These are phyloP conservation scores for Liolophura sinensis DNA, from an alignment of 1,140 invertebrate species.

Conservation along the genomic window DNA sequence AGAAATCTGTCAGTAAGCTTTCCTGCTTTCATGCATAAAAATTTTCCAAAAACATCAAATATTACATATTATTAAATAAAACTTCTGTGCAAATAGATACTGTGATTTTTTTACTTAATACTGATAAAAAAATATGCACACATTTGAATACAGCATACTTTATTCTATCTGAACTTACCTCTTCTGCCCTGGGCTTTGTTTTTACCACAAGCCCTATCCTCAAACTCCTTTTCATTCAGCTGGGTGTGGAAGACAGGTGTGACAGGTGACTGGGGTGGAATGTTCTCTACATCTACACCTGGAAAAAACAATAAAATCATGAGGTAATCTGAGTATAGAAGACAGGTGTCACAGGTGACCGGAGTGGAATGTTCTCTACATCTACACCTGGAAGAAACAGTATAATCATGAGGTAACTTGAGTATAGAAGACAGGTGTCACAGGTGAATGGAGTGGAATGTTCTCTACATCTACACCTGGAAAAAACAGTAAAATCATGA, in stretches of 20 bases:
- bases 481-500: too few species aligned
- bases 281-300: slow-evolving; percentile 1
- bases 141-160: too few species aligned
- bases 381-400: slow-evolving; percentile 2
- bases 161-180: too few species aligned
- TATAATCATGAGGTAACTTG: neutral
- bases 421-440: too few species aligned
- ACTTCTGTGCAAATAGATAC: neutral
- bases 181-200: neutral
- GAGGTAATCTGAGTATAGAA: slow-evolving; percentile 17
- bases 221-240: slow-evolving; percentile 20
- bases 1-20: neutral
- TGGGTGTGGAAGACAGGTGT: slow-evolving; percentile 36
- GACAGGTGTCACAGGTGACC: slow-evolving; percentile 15
- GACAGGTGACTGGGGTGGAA: slow-evolving; percentile 11
- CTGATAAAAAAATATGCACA: too few species aligned
- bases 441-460: too few species aligned
- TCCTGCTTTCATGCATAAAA: too few species aligned
- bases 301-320: too few species aligned
- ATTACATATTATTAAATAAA: too few species aligned
- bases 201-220: slow-evolving; percentile 4
- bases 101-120: too few species aligned
- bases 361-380: neutral
- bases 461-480: too few species aligned
- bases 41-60: too few species aligned